Evolutionary conservation across 2,797 vertebrate genomes (phyloP), one percentile per base, ranked within the genome.

Genomic region (Pseudotriccus pelzelni): DNA sequence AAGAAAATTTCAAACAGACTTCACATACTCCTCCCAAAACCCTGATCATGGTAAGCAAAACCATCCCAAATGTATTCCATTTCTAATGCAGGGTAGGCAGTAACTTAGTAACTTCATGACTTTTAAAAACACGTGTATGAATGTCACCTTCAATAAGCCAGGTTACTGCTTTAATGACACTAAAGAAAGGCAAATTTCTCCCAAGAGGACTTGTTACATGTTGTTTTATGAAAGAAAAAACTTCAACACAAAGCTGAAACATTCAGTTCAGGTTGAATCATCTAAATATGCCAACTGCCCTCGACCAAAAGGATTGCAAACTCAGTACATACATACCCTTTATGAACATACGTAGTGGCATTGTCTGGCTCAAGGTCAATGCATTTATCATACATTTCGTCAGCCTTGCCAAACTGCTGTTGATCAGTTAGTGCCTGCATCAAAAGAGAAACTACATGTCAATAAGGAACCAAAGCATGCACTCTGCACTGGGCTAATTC

Each of bases 381-480:
- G 94, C 99, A 99, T 94, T 99, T 99, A 98, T 99, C 99, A 47
- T 99, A 99, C 99, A 99, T 99, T 97, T 99, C 99, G 93, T 99
- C 99, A 30, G 99, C 99, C 97, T 99, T 99, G 90, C 99, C 99
- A 98, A 99, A 99, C 89, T 99, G 99, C 87, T 99, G 99, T 96
- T 99, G 99, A 98, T 99, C 99, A 91, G 99, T 99, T 97, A 99
- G 97, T 90, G 99, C 99, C 99, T 99, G 93, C 59, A 84, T 76
- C 87, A 52, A 39, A 90, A 87, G 63, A 97, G 83, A 98, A 90
- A 90, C 30, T 69, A 0, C 37, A 36, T 34, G 89, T 96, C 90
- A 97, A 84, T 84, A 90, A 10, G 3, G 58, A 92, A 83, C 58
- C 62, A 53, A 73, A 82, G 88, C 66, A 20, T 2, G 39, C 10